Percentiles rank a stretch among this genome's conserved stretches.
These are phyloP conservation scores for Alexandromys fortis DNA, from an alignment of 2,113 vertebrate genomes.

Conservation along the genomic window DNA sequence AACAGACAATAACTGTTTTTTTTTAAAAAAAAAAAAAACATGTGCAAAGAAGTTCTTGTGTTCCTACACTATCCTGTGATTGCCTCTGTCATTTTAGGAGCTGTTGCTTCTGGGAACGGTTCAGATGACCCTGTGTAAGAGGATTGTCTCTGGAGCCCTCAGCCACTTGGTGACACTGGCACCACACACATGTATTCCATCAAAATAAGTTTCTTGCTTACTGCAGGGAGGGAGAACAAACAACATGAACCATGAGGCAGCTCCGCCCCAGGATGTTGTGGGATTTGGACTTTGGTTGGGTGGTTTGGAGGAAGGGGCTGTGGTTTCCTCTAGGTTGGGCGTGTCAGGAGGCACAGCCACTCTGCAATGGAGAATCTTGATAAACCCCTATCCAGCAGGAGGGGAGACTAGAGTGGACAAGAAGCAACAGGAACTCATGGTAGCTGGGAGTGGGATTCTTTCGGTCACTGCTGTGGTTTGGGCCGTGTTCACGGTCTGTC, in stretches of 20 bases:
- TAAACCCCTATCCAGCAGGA: neutral
- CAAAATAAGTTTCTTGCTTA: neutral
- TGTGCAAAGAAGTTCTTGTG: neutral
- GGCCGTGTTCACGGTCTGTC: neutral
- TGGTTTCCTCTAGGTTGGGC: neutral
- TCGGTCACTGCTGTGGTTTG: slow-evolving; percentile 3
- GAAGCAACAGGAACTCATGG: neutral
- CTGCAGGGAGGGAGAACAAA: neutral
- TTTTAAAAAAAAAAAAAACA: neutral
- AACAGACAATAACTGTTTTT: neutral
- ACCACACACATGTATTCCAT: neutral
- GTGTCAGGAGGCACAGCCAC: neutral
- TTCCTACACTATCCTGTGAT: neutral
- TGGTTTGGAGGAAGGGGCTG: neutral
- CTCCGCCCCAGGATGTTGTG: neutral
- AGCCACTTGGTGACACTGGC: neutral
- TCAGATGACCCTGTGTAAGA: neutral
- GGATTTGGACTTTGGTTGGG: neutral
- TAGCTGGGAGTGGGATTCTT: neutral
- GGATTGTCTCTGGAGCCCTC: neutral
- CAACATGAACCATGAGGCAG: neutral
- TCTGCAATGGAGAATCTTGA: neutral
- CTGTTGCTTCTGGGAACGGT: neutral
- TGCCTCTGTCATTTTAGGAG: neutral
- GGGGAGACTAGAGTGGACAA: neutral